phyloP scores from a whole-genome alignment of 2,797 vertebrate genomes.

The Anolis apletophallus region DNA sequence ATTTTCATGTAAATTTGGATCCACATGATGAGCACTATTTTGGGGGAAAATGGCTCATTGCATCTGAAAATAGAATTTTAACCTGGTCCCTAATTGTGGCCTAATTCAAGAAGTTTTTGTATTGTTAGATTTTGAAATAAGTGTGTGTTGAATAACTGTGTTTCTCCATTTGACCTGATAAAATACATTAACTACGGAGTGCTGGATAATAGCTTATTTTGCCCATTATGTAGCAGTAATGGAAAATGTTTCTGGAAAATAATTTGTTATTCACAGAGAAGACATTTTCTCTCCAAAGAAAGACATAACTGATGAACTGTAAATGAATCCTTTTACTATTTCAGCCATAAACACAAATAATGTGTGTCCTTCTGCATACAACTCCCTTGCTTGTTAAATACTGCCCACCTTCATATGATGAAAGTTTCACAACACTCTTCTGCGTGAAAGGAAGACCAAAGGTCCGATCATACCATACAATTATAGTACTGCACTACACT shows the following conservation, averaged over 20 bases:
- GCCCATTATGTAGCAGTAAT: slow-evolving; percentile 39
- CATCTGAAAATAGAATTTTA: slow-evolving; percentile 13
- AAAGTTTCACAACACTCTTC: not conserved
- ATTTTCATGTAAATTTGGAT: not conserved
- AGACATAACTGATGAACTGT: slow-evolving; percentile 20
- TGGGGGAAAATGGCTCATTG: not conserved
- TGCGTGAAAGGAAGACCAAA: not conserved
- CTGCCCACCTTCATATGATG: not conserved
- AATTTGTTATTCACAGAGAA: slow-evolving; percentile 18
- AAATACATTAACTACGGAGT: slow-evolving; percentile 38
- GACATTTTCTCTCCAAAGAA: not conserved
- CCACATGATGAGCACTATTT: slow-evolving; percentile 1
- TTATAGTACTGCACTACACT: too few species aligned
- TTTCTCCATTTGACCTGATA: slow-evolving; percentile 33
- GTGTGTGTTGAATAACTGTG: not conserved
- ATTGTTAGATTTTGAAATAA: slow-evolving; percentile 25
- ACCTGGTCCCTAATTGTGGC: not conserved
- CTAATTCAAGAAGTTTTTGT: slow-evolving; percentile 16
- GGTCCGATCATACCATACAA: too few species aligned
- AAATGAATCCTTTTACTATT: slow-evolving; percentile 6
- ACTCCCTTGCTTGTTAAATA: not conserved
- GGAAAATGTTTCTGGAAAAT: slow-evolving; percentile 31
- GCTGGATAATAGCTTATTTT: slow-evolving; percentile 31
- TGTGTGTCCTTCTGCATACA: not conserved
- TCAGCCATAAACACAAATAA: not conserved